Conservation (phyloP, 92 coral and sea anemone genomes). For the Phenganax marumi region DNA sequence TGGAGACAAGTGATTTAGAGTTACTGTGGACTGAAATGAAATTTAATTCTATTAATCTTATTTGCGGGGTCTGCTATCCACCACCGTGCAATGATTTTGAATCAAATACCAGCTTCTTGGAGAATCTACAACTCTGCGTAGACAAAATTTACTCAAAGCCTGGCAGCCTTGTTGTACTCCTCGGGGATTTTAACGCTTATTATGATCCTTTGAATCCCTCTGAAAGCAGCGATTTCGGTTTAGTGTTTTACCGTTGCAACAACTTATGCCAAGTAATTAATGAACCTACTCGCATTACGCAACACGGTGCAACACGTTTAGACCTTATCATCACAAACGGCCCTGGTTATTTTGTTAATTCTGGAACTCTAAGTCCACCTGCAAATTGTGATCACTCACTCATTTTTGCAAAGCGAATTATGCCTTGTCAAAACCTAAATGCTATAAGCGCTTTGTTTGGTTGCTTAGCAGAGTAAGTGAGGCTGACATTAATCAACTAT, state of each 20-base stretch:
- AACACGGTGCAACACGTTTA: constrained; percentile 30
- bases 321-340: constrained; percentile 53
- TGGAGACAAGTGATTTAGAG: constrained; percentile 44
- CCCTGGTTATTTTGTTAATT: constrained; percentile 52
- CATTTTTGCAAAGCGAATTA: constrained; percentile 22
- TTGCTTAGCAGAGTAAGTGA: constrained; percentile 26
- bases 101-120: constrained; percentile 32
- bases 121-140: constrained; percentile 27
- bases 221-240: constrained; percentile 10
- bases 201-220: background rate
- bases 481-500: background rate
- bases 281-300: constrained; percentile 45
- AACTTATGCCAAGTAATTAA: constrained; percentile 30
- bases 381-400: constrained; percentile 61
- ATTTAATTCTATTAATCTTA: constrained; percentile 26
- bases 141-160: background rate
- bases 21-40: constrained; percentile 51
- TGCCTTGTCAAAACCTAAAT: constrained; percentile 27
- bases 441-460: constrained; percentile 54
- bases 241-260: constrained; percentile 12
- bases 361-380: constrained; percentile 57
- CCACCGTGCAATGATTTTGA: constrained; percentile 39
- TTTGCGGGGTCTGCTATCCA: constrained; percentile 54
- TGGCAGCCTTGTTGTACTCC: constrained; percentile 26
- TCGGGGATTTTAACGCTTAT: constrained; percentile 32